Percentiles rank a stretch among this genome's conserved stretches.
Conservation (phyloP, 2,797 vertebrate species). For the Chrysocyon brachyurus region DNA sequence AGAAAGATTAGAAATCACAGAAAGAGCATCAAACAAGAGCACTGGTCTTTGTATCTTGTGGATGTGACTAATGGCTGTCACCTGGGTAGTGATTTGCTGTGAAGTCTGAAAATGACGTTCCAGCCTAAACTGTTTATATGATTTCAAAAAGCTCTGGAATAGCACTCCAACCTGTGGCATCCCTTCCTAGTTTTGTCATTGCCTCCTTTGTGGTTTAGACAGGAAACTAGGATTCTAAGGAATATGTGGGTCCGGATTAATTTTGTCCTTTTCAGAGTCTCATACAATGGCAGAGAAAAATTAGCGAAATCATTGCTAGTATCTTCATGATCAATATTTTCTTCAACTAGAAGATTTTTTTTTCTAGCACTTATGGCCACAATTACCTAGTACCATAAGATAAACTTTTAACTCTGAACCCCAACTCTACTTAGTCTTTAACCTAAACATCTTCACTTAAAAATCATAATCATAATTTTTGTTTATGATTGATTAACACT, state of each 20-base stretch:
- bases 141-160: constrained; percentile 35
- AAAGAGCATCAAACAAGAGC: not conserved
- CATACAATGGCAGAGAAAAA: not conserved
- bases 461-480: constrained; percentile 42
- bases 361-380: not conserved
- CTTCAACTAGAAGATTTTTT: not conserved
- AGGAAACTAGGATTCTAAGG: not conserved
- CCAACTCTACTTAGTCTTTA: not conserved
- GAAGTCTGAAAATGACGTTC: not conserved
- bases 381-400: not conserved
- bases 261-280: not conserved
- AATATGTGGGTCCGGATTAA: not conserved
- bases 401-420: not conserved
- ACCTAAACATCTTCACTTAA: not conserved
- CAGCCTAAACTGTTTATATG: not conserved
- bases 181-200: not conserved
- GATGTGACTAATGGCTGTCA: not conserved
- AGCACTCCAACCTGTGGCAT: not conserved
- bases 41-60: not conserved
- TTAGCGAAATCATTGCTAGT: not conserved
- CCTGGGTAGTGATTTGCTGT: not conserved
- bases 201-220: not conserved
- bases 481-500: constrained; percentile 10
- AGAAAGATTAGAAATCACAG: not conserved
- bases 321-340: constrained; percentile 31